Conservation (phyloP, 1,140 invertebrate species). For the Polypedilum pembai region DNA sequence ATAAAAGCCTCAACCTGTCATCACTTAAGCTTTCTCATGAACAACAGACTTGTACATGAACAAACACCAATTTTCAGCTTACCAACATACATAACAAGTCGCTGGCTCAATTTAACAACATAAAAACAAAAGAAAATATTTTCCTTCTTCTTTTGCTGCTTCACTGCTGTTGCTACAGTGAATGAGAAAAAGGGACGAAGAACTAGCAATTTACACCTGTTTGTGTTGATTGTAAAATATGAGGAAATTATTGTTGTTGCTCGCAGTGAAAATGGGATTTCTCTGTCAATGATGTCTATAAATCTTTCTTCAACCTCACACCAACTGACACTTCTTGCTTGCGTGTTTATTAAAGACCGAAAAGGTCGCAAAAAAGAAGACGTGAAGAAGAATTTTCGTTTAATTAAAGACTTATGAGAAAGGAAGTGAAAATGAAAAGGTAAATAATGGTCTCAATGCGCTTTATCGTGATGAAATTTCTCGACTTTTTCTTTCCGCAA, state of each 20-base stretch:
- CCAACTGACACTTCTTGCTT: neutral
- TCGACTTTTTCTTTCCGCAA: neutral
- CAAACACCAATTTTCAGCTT: neutral
- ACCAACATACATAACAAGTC: neutral
- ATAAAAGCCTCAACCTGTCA: slow-evolving; percentile 26
- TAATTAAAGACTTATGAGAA: neutral
- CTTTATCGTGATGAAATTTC: neutral
- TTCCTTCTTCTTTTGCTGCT: neutral
- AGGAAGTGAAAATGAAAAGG: neutral
- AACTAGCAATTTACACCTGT: slow-evolving; percentile 17
- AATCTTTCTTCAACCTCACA: neutral
- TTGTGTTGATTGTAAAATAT: slow-evolving; percentile 14
- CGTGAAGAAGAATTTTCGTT: neutral
- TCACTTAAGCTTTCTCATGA: slow-evolving; percentile 1
- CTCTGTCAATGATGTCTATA: slow-evolving; percentile 6
- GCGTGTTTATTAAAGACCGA: too few relatives aligned
- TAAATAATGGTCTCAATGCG: neutral
- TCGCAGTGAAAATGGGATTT: neutral
- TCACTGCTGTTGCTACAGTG: neutral
- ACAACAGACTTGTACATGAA: neutral
- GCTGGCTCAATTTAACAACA: neutral
- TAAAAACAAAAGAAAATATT: neutral
- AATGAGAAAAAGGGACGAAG: neutral
- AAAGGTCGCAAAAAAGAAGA: too few relatives aligned
- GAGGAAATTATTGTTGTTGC: neutral